Conservation (phyloP, 30 jellyfish, hydroid and myxozoan species). For the Aurelia aurita complex sp. Pacific region DNA sequence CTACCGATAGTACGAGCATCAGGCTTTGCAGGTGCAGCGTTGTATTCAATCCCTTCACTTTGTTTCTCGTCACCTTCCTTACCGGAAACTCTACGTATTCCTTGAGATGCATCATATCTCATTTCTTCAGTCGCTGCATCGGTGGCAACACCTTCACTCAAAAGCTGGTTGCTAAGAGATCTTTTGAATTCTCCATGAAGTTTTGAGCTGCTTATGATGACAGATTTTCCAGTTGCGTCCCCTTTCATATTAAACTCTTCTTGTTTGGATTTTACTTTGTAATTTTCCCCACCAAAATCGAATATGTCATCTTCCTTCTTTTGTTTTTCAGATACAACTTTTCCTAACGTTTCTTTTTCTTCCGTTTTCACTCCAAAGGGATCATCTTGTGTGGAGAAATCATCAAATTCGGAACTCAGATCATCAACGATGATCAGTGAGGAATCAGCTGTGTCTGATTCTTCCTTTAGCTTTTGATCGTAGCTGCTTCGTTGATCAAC, state of each 20-base stretch:
- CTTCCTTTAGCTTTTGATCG: not conserved
- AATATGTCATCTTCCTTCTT: no score
- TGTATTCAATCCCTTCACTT: no score
- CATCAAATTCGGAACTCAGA: no score
- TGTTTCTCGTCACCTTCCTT: not conserved
- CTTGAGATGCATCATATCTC: not conserved
- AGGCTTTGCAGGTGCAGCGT: no score
- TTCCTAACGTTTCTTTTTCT: no score
- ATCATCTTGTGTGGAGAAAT: no score
- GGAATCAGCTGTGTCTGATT: no score
- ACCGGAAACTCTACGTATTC: not conserved
- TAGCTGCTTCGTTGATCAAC: not conserved
- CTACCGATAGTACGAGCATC: not conserved
- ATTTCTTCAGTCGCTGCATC: not conserved
- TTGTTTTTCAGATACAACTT: no score
- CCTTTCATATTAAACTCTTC: not conserved
- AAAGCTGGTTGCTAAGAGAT: not conserved
- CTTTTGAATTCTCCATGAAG: slow-evolving; percentile 1
- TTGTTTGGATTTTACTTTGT: not conserved
- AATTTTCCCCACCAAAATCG: not conserved
- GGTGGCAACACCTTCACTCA: not conserved
- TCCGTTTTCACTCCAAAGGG: no score
- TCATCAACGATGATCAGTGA: no score
- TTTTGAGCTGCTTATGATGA: not conserved
- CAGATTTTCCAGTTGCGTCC: not conserved